Evolutionary conservation across 2,113 vertebrate genomes (phyloP).

Genomic region (Melanerpes aurifrons): DNA sequence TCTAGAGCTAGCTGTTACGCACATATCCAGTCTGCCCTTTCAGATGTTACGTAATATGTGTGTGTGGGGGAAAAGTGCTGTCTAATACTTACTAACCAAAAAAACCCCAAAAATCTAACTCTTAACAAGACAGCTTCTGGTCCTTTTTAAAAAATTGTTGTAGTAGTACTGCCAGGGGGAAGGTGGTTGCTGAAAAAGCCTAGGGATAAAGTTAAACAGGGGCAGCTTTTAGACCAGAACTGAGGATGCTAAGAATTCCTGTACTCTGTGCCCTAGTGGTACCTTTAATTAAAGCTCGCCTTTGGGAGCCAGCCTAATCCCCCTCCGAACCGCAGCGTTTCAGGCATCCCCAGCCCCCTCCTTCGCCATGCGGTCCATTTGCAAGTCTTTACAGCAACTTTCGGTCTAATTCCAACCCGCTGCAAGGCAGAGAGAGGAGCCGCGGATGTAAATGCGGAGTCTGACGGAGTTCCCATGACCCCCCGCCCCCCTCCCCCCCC

Average conservation of each 20-base stretch:
- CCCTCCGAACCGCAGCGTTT: constrained; percentile 37
- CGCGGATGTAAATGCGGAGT: neutral
- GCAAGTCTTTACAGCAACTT: constrained; percentile 46
- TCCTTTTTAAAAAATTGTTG: constrained; percentile 46
- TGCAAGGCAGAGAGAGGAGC: constrained; percentile 19
- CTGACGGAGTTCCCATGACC: neutral
- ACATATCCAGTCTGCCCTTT: neutral
- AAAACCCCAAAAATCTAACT: constrained; percentile 65
- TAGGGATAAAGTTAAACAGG: constrained; percentile 48
- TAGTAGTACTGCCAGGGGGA: constrained; percentile 35
- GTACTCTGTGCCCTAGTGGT: constrained; percentile 26
- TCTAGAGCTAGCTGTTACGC: neutral
- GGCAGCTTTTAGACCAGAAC: constrained; percentile 36
- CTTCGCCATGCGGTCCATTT: constrained; percentile 28
- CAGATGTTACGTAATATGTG: constrained; percentile 31
- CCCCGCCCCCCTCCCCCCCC: neutral
- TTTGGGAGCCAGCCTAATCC: constrained; percentile 66
- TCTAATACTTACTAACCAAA: constrained; percentile 64
- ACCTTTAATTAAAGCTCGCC: constrained; percentile 69
- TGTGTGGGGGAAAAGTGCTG: neutral
- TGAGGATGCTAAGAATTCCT: constrained; percentile 60
- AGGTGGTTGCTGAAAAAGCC: constrained; percentile 43
- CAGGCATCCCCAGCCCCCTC: constrained; percentile 49
- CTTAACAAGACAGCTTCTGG: constrained; percentile 60
- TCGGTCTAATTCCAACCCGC: neutral